Base-by-base conservation (phyloP, 2,888 invertebrate genomes). In the Mongoloraphidia duomilia region DNA sequence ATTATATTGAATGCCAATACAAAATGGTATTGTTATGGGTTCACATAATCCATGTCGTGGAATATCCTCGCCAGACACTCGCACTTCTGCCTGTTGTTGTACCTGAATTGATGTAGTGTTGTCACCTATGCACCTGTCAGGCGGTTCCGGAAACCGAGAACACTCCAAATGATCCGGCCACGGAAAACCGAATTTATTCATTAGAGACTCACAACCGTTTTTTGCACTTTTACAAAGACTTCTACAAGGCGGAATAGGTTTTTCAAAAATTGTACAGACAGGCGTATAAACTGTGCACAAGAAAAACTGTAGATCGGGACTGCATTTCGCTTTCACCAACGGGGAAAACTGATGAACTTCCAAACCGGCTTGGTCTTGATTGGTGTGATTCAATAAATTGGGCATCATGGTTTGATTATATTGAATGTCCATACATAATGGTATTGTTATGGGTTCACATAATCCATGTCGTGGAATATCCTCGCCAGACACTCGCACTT, bases 381-480 rank as follows among this genome's bases (percentile, higher is more conserved):
- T 89, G 55, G 84, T 84, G 61, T 96, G 94, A 56, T 88, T 85
- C 58, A 96, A 73, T 52, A 94, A 65, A 72, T 97, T 98, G 1
- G 97, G 97, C 83, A 95, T 91, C 59, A 94, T 91, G 1, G 97
- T 97, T 70, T 83, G 79, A 68, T 97, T 97, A 65, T 97, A 97
- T 53, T 84, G 82, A 55, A 97, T 84, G 63, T 92, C 88, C 68
- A 83, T 82, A 71, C 97, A 97, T 61, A 93, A 71, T 45, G 87
- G 87, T 58, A 96, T 90, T 37, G 87, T 91, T 56, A 97, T 95
- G 34, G 87, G 84, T 66, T 96, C 93, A 73, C 97, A 97, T 63
- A 84, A 82, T 58, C 86, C 87, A 67, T 93, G 90, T 61, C 82
- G 82, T 34, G 85, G 84, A 41, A 59, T 51, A 53, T 67, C 66